Conservation (phyloP, 2,888 invertebrate genomes). For the Synergus japonicus region DNA sequence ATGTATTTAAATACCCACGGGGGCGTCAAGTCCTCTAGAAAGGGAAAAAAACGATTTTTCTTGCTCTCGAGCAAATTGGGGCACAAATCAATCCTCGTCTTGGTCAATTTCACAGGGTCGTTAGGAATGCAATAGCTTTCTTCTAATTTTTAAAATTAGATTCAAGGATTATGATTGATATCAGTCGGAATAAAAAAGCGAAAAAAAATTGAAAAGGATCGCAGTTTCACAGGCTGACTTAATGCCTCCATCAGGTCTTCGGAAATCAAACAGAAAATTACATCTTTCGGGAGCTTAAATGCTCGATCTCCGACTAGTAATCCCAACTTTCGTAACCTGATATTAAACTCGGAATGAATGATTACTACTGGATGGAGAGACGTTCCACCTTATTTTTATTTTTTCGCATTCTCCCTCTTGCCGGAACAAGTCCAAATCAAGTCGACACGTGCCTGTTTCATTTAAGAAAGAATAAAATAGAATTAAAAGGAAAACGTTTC, state of each 20-base stretch:
- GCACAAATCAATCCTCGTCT: background rate
- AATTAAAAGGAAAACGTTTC: background rate
- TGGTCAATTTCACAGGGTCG: background rate
- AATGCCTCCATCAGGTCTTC: constrained; percentile 13
- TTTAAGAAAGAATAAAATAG: background rate
- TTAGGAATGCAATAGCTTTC: background rate
- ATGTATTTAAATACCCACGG: constrained; percentile 20
- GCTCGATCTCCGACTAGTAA: constrained; percentile 44
- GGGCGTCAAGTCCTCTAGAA: constrained; percentile 3
- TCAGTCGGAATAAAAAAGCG: background rate
- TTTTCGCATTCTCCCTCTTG: background rate
- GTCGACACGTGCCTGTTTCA: constrained; percentile 11
- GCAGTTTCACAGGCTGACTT: background rate
- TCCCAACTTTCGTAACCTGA: constrained; percentile 48
- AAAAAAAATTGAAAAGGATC: background rate
- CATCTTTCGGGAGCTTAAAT: constrained; percentile 38
- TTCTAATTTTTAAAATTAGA: background rate
- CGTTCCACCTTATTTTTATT: constrained; percentile 16
- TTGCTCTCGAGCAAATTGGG: background rate
- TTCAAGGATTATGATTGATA: background rate
- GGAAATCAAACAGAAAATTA: constrained; percentile 39
- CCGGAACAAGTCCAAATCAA: background rate
- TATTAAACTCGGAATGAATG: constrained; percentile 47
- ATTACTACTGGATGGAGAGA: constrained; percentile 21
- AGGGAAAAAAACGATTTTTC: background rate